A percentile compares a stretch with the other conserved stretches of the same genome.
phyloP scores from a whole-genome alignment of 2,888 invertebrate species.

The Macropis europaea region DNA sequence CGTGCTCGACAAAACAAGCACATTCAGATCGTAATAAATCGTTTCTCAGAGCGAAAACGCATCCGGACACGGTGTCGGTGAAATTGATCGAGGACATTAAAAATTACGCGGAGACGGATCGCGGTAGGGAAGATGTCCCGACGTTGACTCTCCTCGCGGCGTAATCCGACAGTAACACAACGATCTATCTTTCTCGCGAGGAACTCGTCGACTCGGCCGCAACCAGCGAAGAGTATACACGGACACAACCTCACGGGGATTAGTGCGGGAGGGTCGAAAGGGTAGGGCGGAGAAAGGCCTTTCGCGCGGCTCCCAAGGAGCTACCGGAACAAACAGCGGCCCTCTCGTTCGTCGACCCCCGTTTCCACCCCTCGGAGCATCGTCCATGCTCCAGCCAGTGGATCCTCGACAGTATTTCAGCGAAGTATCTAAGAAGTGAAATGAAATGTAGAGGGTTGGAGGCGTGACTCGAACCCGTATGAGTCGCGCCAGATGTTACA shows the following conservation, averaged over 20 bases:
- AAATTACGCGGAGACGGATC: constrained; percentile 33
- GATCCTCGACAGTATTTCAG: constrained; percentile 71
- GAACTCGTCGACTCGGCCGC: constrained; percentile 29
- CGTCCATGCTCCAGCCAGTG: constrained; percentile 51
- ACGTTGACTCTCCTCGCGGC: constrained; percentile 27
- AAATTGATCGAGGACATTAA: constrained; percentile 45
- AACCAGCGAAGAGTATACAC: constrained; percentile 14
- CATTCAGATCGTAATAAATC: neutral
- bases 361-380: constrained; percentile 29
- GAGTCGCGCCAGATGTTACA: constrained; percentile 76
- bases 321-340: constrained; percentile 53
- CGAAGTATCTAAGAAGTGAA: constrained; percentile 73
- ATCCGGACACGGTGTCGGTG: neutral
- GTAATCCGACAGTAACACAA: constrained; percentile 61
- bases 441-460: constrained; percentile 74
- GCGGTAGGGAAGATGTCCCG: neutral
- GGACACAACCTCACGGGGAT: neutral
- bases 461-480: constrained; percentile 75
- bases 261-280: neutral
- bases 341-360: neutral
- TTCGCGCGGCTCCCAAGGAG: constrained; percentile 56
- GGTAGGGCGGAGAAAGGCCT: constrained; percentile 20
- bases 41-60: neutral
- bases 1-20: too few relatives aligned
- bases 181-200: constrained; percentile 54